Evolutionary conservation across 2,797 vertebrate species (phyloP), one percentile per base, ranked within the genome.

Genomic region (Crocodylus rhombifer): DNA sequence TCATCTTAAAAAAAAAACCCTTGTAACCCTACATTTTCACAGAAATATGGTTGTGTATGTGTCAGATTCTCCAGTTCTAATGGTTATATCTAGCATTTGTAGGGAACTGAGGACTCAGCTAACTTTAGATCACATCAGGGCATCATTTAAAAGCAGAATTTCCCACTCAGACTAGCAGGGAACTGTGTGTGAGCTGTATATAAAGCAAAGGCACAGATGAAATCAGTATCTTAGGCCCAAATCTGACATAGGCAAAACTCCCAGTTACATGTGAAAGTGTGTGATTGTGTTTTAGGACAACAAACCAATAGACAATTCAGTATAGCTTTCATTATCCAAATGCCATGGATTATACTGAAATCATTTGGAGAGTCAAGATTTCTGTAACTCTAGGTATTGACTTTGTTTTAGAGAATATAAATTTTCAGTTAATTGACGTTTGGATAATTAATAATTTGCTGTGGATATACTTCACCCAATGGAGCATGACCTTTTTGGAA

Each of bases 1-100:
- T 97, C 96, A 96, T 95, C 96, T 97, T 97, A 97, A 97, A 98
- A 96, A 98, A 97, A 97, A 97, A 96, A 95, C 97, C 96, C 88
- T 58, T 36, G 57, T 95, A 95, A 96, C 90, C 83, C 87, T 88
- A 73, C 64, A 92, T 95, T 97, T 97, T 96, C 96, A 94, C 94
- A 95, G 87, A 95, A 96, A 61, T 76, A 91, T 5, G n/a, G 58
- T 82, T 93, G 97, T 96, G 89, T 82, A 73, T 77, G 95, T 93
- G 84, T 94, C 92, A 84, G 17, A 86, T 33, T 84, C 95, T 95
- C 87, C 93, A 95, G 95, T 92, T 94, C 88, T 95, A 94, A 96
- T 94, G 92, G 96, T 97, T 86, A 42, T 95, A 95, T 87, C 84
- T 95, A 95, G 96, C 89, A 97, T 96, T 96, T 80, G 42, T 80